Percentiles rank a stretch among this genome's conserved stretches.
Conservation (phyloP, 2,888 invertebrate genomes). For the Lasioglossum figueresi region DNA sequence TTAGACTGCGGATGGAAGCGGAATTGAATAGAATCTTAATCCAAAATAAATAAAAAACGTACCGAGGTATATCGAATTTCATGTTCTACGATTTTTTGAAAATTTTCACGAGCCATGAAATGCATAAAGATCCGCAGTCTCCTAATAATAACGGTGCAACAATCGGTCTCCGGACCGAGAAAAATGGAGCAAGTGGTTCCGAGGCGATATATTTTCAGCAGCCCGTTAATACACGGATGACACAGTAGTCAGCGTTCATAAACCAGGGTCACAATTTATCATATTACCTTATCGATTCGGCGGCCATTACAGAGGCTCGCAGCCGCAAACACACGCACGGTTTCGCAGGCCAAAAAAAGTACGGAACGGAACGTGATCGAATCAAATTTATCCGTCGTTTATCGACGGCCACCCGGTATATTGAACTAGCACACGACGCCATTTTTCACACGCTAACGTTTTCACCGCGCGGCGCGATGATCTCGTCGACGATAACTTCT, state of each 20-base stretch:
- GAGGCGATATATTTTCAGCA: not conserved
- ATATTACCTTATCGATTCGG: conserved; percentile 7
- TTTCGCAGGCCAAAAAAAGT: not conserved
- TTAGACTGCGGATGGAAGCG: no score
- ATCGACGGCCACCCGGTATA: conserved; percentile 52
- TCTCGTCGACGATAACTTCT: conserved; percentile 58
- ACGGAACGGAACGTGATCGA: not conserved
- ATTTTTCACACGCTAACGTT: conserved; percentile 50
- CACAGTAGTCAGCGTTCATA: not conserved
- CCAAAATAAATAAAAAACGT: no score
- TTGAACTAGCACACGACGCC: conserved; percentile 38
- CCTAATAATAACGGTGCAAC: not conserved
- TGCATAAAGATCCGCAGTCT: no score
- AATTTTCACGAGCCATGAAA: no score
- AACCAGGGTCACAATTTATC: conserved; percentile 14
- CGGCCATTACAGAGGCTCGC: not conserved
- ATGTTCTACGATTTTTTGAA: no score
- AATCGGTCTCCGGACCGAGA: not conserved
- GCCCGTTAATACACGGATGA: not conserved
- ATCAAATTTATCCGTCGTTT: conserved; percentile 46
- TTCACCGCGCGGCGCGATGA: conserved; percentile 42
- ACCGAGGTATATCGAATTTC: no score
- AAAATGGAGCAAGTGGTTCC: not conserved
- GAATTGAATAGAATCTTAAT: no score
- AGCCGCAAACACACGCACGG: not conserved